Conservation (phyloP, 2,888 invertebrate genomes). For the Thelaira solivaga region DNA sequence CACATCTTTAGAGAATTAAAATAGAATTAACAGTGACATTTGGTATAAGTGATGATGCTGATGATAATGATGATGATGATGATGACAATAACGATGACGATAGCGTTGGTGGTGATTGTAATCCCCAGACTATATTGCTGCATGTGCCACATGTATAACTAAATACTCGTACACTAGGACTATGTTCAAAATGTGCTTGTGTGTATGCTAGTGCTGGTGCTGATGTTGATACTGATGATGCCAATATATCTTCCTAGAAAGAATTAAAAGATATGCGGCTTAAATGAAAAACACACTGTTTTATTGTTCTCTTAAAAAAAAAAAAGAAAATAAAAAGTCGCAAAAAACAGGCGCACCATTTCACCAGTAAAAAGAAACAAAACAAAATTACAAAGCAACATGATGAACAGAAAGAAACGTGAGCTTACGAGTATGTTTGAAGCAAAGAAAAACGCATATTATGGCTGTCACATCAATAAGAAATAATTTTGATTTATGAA, state of each 20-base stretch:
- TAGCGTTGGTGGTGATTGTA: background rate
- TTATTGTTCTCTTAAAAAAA: constrained; percentile 12
- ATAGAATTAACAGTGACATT: constrained; percentile 52
- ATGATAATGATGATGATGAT: background rate
- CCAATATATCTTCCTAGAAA: constrained; percentile 16
- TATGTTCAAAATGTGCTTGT: no score
- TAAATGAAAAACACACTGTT: constrained; percentile 33
- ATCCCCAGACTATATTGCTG: background rate
- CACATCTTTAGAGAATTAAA: constrained; percentile 45
- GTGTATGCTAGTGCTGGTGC: background rate
- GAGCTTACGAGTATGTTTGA: no score
- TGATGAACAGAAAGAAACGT: constrained; percentile 63
- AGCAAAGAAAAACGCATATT: constrained; percentile 70
- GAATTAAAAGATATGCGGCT: constrained; percentile 44
- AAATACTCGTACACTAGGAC: background rate
- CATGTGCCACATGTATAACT: background rate
- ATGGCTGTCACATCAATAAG: constrained; percentile 70
- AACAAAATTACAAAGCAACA: constrained; percentile 12
- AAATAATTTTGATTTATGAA: constrained; percentile 74
- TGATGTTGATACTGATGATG: constrained; percentile 23
- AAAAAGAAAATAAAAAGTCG: constrained; percentile 3
- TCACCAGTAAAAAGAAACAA: constrained; percentile 8
- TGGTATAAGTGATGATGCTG: constrained; percentile 28
- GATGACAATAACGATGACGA: no score
- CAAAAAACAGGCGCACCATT: background rate